phyloP scores from a whole-genome alignment of 2,113 vertebrate genomes.

The Marmota flaviventris region DNA sequence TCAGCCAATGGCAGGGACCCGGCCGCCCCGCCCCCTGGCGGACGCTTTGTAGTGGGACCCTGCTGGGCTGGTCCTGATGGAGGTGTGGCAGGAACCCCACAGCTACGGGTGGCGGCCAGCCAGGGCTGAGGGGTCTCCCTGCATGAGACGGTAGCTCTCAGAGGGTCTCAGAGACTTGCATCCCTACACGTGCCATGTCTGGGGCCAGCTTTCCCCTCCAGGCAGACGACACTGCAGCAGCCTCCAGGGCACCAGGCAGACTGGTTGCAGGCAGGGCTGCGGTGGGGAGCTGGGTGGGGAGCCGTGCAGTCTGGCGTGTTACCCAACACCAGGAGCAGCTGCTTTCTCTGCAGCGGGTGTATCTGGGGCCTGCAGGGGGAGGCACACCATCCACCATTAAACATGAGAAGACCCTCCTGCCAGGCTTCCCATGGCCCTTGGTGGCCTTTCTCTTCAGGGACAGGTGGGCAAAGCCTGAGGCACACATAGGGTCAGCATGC shows the following conservation, averaged over 20 bases:
- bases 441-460: background rate
- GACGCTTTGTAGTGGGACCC: background rate
- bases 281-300: background rate
- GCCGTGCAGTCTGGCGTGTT: background rate
- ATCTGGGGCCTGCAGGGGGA: background rate
- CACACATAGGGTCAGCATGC: background rate
- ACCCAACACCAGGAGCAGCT: background rate
- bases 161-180: accelerated
- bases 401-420: background rate
- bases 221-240: background rate
- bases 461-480: background rate
- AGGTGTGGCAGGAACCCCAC: background rate
- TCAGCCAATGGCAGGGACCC: background rate
- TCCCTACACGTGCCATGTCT: accelerated
- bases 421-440: no score
- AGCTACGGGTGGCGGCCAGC: accelerated
- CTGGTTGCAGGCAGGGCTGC: background rate
- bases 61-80: background rate
- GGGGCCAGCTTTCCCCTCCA: background rate
- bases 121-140: background rate
- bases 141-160: accelerated
- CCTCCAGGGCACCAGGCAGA: background rate
- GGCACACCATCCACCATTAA: accelerated
- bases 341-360: background rate
- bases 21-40: background rate